Base-by-base conservation (phyloP, 2,113 vertebrate species). In the Corydoras sp. region DNA sequence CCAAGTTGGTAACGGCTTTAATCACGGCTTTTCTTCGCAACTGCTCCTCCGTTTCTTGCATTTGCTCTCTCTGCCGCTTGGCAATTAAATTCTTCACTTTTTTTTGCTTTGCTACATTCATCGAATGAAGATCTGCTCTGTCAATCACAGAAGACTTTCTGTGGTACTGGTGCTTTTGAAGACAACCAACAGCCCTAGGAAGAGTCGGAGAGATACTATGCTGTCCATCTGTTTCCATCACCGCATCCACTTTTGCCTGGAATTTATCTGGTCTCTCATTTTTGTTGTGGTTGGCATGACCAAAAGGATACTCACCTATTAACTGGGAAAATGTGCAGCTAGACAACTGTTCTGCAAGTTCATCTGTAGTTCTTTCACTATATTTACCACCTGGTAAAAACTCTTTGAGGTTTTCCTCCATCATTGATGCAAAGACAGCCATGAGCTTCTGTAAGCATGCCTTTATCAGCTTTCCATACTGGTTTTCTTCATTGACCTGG, bases 331-430 rank as follows among this genome's bases (percentile, higher is more conserved):
- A 88, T 0, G 82, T 88, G 73, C 87, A 91, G 29, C 72, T 76
- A 24, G 62, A 69, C 24, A 91, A 43, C 3, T 83, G 66, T 30
- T 53, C 30, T 35, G 73, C 75, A 11, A 86, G 15, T 3, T 87
- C 83, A 0, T 55, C 3, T 0, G 85, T 62, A 0, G 84, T 84
- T 10, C 81, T 75, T 56, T 84, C 55, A 51, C 81, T 81, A 64
- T 85, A 84, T 5, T 9, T 49, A 11, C 90, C 90, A 14, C 89
- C 89, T 1, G 88, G 89, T 61, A 91, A 76, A 71, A 90, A 91
- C 58, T 85, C 84, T 65, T 71, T 85, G 8, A 91, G 79, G 77
- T 85, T 86, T 31, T 83, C 76, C 14, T 90, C 86, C 4, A 86
- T 80, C 50, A 88, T 81, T 0, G 72, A 68, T 5, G 86, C 83